Base-by-base conservation (phyloP, 2,888 invertebrate genomes). In the Yponomeuta sedellus region DNA sequence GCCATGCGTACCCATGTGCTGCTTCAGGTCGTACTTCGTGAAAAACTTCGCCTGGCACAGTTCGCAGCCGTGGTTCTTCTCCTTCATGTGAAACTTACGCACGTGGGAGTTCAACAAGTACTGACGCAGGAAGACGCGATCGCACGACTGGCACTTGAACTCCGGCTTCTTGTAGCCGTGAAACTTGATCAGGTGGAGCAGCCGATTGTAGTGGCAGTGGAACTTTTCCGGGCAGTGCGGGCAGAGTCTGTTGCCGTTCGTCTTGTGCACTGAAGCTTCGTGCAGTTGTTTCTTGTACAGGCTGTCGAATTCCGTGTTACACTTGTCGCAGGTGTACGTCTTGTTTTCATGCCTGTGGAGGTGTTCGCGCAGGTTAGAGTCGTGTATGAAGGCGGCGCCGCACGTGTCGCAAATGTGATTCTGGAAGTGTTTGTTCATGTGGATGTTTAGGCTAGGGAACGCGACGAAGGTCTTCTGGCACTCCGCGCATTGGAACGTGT, bases 391-490 rank as follows among this genome's bases (percentile, higher is more conserved):
- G 0, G 84, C 86, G 0, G 83, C 79, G 0, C 90, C 90, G 59
- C 90, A 91, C 0, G 86, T 75, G 68, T 89, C 81, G 28, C 90
- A 91, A 0, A 89, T 82, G 67, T 87, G 84, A 16, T 86, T 89
- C 65, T 85, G 83, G 67, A 71, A 90, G 75, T 91, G 89, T 61
- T 74, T 84, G 56, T 90, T 89, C 76, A 88, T 82, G 66, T 90
- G 90, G 1, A 90, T 83, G 56, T 88, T 89, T 2, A 90, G 69
- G 0, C 80, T 67, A 6, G 87, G 72, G 59, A 91, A 91, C 10
- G 77, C 68, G 0, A 69, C 67, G 40, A 87, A 90, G 0, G 65
- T 69, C 68, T 88, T 82, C 0, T 40, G 69, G 64, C 90, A 91
- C 11, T 88, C 73, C 59, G 88, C 89, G 61, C 90, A 91, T 59